phyloP scores from a whole-genome alignment of 2,888 invertebrate species.

The Caenorhabditis doughertyi region DNA sequence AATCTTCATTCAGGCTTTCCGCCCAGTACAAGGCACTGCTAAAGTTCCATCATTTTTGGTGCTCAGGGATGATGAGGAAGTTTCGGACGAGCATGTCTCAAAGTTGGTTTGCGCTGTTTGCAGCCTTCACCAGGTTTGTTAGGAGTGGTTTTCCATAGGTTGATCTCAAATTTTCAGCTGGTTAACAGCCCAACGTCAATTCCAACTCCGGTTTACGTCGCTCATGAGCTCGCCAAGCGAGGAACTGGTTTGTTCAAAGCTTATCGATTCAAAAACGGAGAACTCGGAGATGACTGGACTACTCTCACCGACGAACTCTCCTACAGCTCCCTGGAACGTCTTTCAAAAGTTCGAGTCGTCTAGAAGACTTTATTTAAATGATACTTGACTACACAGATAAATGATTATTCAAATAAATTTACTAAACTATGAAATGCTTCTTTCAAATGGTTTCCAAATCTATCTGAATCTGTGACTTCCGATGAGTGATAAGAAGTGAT shows the following conservation, averaged over 20 bases:
- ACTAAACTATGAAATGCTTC: constrained; percentile 72
- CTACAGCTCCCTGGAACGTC: constrained; percentile 43
- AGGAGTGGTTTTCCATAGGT: too few relatives aligned
- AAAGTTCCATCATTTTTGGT: constrained; percentile 59
- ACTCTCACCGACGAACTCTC: constrained; percentile 41
- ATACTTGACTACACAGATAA: too few relatives aligned
- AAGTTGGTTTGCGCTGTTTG: constrained; percentile 61
- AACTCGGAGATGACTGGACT: constrained; percentile 32
- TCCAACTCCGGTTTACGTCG: constrained; percentile 76
- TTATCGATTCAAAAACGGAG: constrained; percentile 55
- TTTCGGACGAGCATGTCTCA: constrained; percentile 48
- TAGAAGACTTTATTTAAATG: too few relatives aligned
- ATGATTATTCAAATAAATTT: constrained; percentile 67
- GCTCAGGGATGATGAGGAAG: constrained; percentile 61
- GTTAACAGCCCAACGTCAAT: constrained; percentile 75
- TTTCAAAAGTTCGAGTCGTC: constrained; percentile 53
- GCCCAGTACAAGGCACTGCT: constrained; percentile 64
- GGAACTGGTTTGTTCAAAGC: constrained; percentile 67
- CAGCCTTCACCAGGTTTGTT: constrained; percentile 58
- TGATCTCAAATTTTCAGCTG: constrained; percentile 65
- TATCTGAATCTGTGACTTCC: constrained; percentile 71
- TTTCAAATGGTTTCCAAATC: constrained; percentile 67
- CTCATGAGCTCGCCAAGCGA: constrained; percentile 74
- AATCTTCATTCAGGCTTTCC: constrained; percentile 67
- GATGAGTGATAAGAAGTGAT: constrained; percentile 75